phyloP scores from a whole-genome alignment of 2,113 vertebrate species.

The Ariopsis seemanni region DNA sequence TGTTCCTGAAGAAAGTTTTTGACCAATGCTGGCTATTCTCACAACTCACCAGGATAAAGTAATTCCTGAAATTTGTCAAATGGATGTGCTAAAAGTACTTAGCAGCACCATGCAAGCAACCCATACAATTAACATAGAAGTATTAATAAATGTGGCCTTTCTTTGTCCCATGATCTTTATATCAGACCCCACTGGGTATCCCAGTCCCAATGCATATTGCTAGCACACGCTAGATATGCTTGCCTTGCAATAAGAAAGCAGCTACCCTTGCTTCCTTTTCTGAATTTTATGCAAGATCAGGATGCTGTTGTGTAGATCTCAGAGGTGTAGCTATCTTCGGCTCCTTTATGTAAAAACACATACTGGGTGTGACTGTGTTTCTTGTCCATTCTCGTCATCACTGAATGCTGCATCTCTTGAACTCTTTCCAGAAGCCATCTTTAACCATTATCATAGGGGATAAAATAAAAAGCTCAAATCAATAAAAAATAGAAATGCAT shows the following conservation, averaged over 20 bases:
- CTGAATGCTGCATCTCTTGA: neutral
- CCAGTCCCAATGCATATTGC: neutral
- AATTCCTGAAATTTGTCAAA: neutral
- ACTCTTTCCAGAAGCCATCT: conserved; percentile 42
- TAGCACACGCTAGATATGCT: neutral
- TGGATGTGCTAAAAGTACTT: neutral
- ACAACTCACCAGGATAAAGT: neutral
- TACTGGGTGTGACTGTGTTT: neutral
- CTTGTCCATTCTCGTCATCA: neutral
- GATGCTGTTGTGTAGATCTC: neutral
- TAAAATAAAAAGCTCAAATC: conserved; percentile 60
- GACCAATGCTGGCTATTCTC: neutral
- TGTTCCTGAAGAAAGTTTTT: neutral
- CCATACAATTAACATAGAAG: no score
- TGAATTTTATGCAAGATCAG: neutral
- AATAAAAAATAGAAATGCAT: conserved; percentile 66
- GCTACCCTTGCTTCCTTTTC: neutral
- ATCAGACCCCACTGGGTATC: neutral
- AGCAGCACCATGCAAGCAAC: neutral
- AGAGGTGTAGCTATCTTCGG: neutral
- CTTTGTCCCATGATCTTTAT: neutral
- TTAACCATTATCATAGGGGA: neutral
- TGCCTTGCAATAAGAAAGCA: neutral
- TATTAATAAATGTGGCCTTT: neutral
- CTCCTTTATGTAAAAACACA: neutral